A percentile compares a stretch with the other conserved stretches of the same genome.
These are phyloP conservation scores for Plusia festucae DNA, from an alignment of 2,888 invertebrate species.

Conservation along the genomic window DNA sequence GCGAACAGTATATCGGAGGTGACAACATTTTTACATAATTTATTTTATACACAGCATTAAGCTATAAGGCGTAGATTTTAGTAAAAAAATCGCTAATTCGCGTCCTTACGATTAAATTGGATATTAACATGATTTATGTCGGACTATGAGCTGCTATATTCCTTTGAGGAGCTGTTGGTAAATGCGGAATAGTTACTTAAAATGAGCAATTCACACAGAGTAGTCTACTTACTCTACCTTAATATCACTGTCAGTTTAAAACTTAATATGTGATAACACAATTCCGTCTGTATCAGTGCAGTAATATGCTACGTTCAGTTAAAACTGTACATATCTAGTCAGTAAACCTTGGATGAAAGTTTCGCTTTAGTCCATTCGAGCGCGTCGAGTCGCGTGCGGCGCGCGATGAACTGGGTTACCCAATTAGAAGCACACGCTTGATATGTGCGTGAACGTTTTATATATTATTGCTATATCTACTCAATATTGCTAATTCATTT, in stretches of 20 bases:
- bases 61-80: too few species aligned
- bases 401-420: slow-evolving; percentile 70
- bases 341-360: slow-evolving; percentile 68
- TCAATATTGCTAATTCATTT: slow-evolving; percentile 13
- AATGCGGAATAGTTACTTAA: too few species aligned
- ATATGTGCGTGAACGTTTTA: slow-evolving; percentile 49
- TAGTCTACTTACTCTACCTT: too few species aligned
- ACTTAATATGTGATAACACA: not conserved
- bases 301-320: slow-evolving; percentile 23
- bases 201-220: too few species aligned
- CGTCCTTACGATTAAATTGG: too few species aligned
- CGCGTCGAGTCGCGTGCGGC: slow-evolving; percentile 60
- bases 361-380: slow-evolving; percentile 61
- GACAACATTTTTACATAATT: too few species aligned
- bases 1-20: too few species aligned
- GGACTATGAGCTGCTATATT: too few species aligned
- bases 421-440: slow-evolving; percentile 56
- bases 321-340: slow-evolving; percentile 52
- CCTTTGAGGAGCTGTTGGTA: too few species aligned
- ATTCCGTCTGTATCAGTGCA: slow-evolving; percentile 9
- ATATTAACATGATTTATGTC: too few species aligned
- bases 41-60: too few species aligned
- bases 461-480: slow-evolving; percentile 30
- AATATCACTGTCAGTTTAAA: not conserved
- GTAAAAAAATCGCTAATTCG: too few species aligned